phyloP scores from a whole-genome alignment of 1,140 invertebrate species.

The Phymorhynchus buccinoides region DNA sequence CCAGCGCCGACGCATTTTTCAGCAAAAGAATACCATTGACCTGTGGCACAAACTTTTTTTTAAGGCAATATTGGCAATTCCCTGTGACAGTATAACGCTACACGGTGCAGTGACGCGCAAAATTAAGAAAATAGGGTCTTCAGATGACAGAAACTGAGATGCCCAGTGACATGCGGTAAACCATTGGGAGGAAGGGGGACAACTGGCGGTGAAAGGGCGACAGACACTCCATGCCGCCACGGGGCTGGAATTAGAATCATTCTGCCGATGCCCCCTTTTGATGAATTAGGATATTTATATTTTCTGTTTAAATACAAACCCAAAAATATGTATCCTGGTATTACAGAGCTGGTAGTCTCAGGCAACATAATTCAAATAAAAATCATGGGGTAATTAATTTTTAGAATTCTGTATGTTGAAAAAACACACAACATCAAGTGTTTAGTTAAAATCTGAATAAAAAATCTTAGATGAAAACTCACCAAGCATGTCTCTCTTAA shows the following conservation, averaged over 20 bases:
- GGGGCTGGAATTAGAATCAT: constrained; percentile 26
- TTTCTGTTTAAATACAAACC: neutral
- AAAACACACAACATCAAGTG: neutral
- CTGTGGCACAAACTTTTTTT: constrained; percentile 14
- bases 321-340: no score
- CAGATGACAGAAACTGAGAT: no score
- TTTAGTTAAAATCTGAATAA: no score
- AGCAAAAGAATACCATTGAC: no score
- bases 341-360: no score
- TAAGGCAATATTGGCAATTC: neutral
- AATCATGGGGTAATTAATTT: no score
- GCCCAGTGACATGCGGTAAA: constrained; percentile 25
- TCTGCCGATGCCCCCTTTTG: neutral
- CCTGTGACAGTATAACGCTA: constrained; percentile 29
- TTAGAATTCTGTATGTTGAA: no score
- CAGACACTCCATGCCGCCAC: constrained; percentile 40
- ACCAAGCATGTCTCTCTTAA: neutral
- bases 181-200: constrained; percentile 9
- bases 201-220: neutral
- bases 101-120: constrained; percentile 19
- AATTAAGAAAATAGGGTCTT: no score
- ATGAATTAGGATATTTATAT: neutral
- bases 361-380: no score
- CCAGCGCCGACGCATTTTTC: neutral
- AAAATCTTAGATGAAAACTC: no score